Percentiles rank a stretch among this genome's conserved stretches.
These are phyloP conservation scores for Botrylloides violaceus DNA, from an alignment of 23 tunicate genomes.

Conservation along the genomic window DNA sequence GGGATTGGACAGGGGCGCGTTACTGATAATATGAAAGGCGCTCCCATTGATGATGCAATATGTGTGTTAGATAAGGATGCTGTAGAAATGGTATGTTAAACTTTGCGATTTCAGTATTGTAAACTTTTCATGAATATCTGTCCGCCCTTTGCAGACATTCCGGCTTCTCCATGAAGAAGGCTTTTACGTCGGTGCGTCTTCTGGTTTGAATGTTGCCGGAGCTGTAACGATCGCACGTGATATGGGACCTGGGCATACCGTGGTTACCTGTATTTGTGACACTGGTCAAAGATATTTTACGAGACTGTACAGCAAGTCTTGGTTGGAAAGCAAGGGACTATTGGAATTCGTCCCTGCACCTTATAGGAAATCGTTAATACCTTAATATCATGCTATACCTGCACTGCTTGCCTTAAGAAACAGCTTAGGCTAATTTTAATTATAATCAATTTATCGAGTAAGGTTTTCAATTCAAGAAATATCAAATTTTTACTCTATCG, in stretches of 20 bases:
- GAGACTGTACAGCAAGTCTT: slow-evolving; percentile 60
- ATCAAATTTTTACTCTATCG: too few relatives aligned
- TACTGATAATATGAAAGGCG: slow-evolving; percentile 84
- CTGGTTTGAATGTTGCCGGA: slow-evolving; percentile 83
- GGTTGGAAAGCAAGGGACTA: slow-evolving; percentile 66
- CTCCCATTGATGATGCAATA: slow-evolving; percentile 91
- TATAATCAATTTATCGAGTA: too few relatives aligned
- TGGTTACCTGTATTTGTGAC: slow-evolving; percentile 91
- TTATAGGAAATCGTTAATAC: slow-evolving; percentile 50
- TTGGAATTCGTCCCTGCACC: slow-evolving; percentile 46
- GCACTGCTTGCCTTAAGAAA: too few relatives aligned
- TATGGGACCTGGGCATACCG: slow-evolving; percentile 86
- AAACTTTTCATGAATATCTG: neutral
- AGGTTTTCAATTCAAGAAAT: too few relatives aligned
- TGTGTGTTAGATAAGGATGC: slow-evolving; percentile 89
- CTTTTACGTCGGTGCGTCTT: slow-evolving; percentile 91
- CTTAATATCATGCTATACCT: too few relatives aligned
- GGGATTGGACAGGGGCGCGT: slow-evolving; percentile 97
- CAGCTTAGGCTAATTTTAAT: too few relatives aligned
- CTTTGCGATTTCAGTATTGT: neutral
- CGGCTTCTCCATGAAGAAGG: slow-evolving; percentile 93
- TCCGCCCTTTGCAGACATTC: slow-evolving; percentile 52
- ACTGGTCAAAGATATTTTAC: slow-evolving; percentile 93
- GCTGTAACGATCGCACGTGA: slow-evolving; percentile 63
- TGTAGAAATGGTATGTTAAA: slow-evolving; percentile 55